Conservation (phyloP, 2,888 invertebrate species). For the Drosophila mimetica region DNA sequence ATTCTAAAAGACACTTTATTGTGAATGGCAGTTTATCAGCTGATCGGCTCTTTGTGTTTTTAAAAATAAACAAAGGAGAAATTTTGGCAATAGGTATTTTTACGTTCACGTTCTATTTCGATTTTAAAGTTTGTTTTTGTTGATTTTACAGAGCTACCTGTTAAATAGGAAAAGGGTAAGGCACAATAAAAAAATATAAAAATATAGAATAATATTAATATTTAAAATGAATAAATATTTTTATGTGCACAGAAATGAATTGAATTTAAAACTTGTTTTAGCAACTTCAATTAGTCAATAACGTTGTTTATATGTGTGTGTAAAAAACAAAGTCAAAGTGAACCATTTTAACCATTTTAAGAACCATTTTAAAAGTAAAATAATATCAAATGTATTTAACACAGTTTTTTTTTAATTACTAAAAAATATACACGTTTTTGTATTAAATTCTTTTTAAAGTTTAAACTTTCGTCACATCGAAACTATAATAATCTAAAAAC, state of each 20-base stretch:
- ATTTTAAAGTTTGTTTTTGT: not conserved
- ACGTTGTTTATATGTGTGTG: too few species aligned
- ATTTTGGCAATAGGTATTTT: not conserved
- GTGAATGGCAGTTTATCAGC: slow-evolving; percentile 1
- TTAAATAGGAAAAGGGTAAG: not conserved
- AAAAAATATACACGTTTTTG: too few species aligned
- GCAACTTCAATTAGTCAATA: not conserved
- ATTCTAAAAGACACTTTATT: not conserved
- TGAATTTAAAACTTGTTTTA: not conserved
- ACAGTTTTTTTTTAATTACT: too few species aligned
- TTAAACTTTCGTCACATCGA: too few species aligned
- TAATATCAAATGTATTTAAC: not conserved
- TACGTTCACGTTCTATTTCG: not conserved
- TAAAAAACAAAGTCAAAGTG: too few species aligned
- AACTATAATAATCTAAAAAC: too few species aligned
- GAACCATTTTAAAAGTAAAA: too few species aligned
- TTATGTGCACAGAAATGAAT: not conserved
- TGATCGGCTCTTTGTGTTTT: not conserved
- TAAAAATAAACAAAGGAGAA: not conserved
- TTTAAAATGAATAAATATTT: too few species aligned
- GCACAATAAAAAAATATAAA: not conserved
- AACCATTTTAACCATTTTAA: too few species aligned
- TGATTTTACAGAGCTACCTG: too few species aligned
- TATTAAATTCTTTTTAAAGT: too few species aligned
- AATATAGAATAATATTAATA: not conserved